Percentiles rank a stretch among this genome's conserved stretches.
These are phyloP conservation scores for Andrena chrysosceles DNA, from an alignment of 2,888 invertebrate species.

Conservation along the genomic window DNA sequence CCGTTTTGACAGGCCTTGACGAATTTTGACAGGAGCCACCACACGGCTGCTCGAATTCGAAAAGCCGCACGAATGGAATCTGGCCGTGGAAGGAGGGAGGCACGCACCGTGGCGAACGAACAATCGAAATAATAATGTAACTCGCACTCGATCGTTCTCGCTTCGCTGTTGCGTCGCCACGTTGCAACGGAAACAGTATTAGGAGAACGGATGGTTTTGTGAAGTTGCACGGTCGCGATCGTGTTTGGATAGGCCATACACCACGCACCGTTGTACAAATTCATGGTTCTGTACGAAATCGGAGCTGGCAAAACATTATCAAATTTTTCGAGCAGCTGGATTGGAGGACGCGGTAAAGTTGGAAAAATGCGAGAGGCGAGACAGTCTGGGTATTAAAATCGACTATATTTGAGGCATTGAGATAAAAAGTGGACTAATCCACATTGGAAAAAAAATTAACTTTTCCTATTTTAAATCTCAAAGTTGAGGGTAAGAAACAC, in stretches of 20 bases:
- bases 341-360: too few relatives aligned
- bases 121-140: constrained; percentile 78
- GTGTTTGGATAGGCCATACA: constrained; percentile 25
- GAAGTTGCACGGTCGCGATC: constrained; percentile 15
- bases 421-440: too few relatives aligned
- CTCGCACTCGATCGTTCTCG: constrained; percentile 69
- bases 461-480: too few relatives aligned
- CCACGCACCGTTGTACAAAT: background rate
- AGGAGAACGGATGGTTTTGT: background rate
- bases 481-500: too few relatives aligned
- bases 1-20: constrained; percentile 80
- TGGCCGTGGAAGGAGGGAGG: constrained; percentile 12
- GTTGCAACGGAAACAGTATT: background rate
- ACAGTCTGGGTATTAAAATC: too few relatives aligned
- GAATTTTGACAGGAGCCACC: constrained; percentile 78
- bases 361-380: too few relatives aligned
- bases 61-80: constrained; percentile 49
- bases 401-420: too few relatives aligned
- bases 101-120: constrained; percentile 69
- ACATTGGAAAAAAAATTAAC: too few relatives aligned
- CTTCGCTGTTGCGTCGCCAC: background rate
- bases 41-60: constrained; percentile 53
- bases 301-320: constrained; percentile 37
- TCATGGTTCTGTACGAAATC: background rate
- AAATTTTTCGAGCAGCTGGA: constrained; percentile 32